Evolutionary conservation across 2,888 invertebrate genomes (phyloP).

Genomic region (Drosophila lacicola): DNA sequence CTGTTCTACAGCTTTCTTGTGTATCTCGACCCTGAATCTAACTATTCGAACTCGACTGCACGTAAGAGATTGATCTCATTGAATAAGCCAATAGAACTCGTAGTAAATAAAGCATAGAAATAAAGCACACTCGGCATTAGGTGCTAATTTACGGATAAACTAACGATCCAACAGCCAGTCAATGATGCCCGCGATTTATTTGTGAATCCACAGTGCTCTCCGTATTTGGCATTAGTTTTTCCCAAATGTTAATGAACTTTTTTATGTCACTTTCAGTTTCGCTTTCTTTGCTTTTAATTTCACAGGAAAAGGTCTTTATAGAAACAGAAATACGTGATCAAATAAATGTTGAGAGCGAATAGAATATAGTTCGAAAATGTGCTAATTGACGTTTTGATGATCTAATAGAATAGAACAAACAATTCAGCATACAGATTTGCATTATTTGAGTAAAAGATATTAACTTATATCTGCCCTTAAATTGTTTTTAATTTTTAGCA

Average conservation of each 20-base stretch:
- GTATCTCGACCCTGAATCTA: slow-evolving; percentile 65
- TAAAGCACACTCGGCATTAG: slow-evolving; percentile 20
- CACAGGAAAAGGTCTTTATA: slow-evolving; percentile 5
- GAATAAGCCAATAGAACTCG: slow-evolving; percentile 43
- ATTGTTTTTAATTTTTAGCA: slow-evolving; percentile 10
- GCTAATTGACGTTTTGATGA: slow-evolving; percentile 44
- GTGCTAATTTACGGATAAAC: slow-evolving; percentile 67
- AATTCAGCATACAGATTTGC: slow-evolving; percentile 7
- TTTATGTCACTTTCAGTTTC: slow-evolving; percentile 44
- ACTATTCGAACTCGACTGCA: slow-evolving; percentile 8
- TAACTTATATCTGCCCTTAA: slow-evolving; percentile 5
- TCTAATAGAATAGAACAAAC: slow-evolving; percentile 12
- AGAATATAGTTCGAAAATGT: slow-evolving; percentile 13
- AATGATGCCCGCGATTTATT: slow-evolving; percentile 26
- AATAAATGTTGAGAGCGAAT: slow-evolving; percentile 10
- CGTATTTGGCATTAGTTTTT: slow-evolving; percentile 1
- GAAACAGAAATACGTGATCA: slow-evolving; percentile 6
- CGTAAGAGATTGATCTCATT: slow-evolving; percentile 48
- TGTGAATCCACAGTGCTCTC: not conserved
- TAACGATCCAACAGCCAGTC: slow-evolving; percentile 17
- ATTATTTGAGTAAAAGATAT: not conserved
- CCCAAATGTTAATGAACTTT: slow-evolving; percentile 65
- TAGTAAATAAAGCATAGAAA: slow-evolving; percentile 47
- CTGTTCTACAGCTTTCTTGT: slow-evolving; percentile 23
- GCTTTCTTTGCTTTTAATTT: slow-evolving; percentile 39